These are phyloP conservation scores for Leucopsar rothschildi DNA, from an alignment of 2,113 vertebrate genomes.

Conservation along the genomic window DNA sequence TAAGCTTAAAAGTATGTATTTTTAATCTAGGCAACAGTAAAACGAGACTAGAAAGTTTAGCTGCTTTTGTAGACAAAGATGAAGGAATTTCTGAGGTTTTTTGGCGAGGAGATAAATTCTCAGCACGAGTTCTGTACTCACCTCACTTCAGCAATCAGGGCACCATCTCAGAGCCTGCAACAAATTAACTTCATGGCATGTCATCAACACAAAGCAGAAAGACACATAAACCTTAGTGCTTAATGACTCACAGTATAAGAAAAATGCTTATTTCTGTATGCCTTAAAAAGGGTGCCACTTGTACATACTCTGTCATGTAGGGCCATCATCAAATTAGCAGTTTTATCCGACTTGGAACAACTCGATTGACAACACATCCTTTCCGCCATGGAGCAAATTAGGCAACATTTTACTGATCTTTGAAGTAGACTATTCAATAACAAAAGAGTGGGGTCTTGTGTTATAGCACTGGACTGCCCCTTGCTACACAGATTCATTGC, in stretches of 20 bases:
- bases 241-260: neutral
- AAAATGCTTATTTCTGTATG: neutral
- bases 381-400: neutral
- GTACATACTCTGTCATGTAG: neutral
- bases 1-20: neutral
- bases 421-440: neutral
- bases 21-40: neutral
- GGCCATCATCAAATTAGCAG: neutral
- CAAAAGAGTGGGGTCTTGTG: fast-evolving
- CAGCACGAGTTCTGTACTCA: neutral
- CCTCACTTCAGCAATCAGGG: neutral
- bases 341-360: neutral
- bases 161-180: neutral
- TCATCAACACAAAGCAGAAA: neutral
- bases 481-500: neutral
- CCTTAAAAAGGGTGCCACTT: neutral
- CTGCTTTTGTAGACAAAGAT: neutral
- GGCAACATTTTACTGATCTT: neutral
- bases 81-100: neutral
- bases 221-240: neutral
- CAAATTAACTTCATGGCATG: fast-evolving
- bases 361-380: neutral
- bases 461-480: neutral
- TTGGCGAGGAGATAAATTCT: neutral
- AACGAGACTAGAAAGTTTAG: neutral